Evolutionary conservation across 2,797 vertebrate genomes (phyloP), one percentile per base, ranked within the genome.

Genomic region (Thaleichthys pacificus): DNA sequence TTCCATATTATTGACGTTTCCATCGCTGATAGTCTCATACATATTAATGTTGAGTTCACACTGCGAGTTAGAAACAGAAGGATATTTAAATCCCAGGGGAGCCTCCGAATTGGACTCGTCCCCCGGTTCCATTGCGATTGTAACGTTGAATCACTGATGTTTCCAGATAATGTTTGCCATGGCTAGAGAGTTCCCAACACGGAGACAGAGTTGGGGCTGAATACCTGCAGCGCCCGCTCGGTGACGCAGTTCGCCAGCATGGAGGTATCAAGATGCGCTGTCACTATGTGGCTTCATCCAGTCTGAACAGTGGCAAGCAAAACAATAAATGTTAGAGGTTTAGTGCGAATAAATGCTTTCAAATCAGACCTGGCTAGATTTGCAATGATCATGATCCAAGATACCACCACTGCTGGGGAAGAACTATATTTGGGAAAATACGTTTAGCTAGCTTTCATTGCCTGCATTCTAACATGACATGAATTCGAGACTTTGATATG

Each of bases 161-260:
- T 76, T 87, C 87, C 86, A 86, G 82, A 82, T 85, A 72, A 79
- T 78, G 79, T 85, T 86, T 91, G 91, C 91, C 92, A 90, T 87
- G 84, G 87, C 92, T 89, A 66, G 79, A 80, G 73, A 51, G 49
- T 80, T 80, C 77, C 82, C 77, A 89, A 84, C 84, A 86, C 66
- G 84, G 87, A 56, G 71, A 57, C 82, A 89, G 83, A 82, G 78
- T 47, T 76, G 87, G 70, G 78, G 81, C 82, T 69, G 89, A 85
- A 77, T 88, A 92, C 93, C 92, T 91, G 93, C 91, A 87, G 91
- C 78, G 88, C 82, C 89, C 89, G 89, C 90, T 88, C 88, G 86
- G 88, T 93, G 93, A 91, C 91, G 93, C 92, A 93, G 90, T 90
- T 89, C 78, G 77, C 77, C 88, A 87, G 82, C 86, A 86, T 84